A percentile compares a stretch with the other conserved stretches of the same genome.
Evolutionary conservation across 2,113 vertebrate genomes (phyloP).

Genomic region (Struthidea cinerea): DNA sequence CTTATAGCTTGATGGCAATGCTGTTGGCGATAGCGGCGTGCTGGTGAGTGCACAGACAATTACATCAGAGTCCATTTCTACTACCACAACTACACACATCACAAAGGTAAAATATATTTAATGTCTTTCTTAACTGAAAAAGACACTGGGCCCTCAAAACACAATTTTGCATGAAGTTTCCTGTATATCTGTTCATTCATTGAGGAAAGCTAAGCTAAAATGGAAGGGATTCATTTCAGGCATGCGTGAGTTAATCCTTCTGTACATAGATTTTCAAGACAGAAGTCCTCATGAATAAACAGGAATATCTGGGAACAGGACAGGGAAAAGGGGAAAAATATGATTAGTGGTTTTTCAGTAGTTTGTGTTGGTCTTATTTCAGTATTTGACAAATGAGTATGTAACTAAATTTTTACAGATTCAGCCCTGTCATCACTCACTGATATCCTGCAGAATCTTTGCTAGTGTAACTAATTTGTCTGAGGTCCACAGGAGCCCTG

Average conservation of each 20-base stretch:
- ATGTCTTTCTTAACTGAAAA: not conserved
- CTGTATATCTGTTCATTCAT: not conserved
- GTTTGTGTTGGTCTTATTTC: not conserved
- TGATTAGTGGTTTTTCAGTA: not conserved
- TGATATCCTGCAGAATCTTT: not conserved
- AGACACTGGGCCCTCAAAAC: not conserved
- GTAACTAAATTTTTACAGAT: not conserved
- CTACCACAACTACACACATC: slow-evolving; percentile 97
- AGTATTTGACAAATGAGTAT: not conserved
- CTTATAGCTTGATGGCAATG: slow-evolving; percentile 83
- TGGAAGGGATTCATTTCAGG: not conserved
- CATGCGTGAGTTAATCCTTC: not conserved
- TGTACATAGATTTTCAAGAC: not conserved
- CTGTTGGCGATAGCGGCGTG: slow-evolving; percentile 81
- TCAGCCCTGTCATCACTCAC: not conserved
- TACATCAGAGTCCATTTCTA: slow-evolving; percentile 94
- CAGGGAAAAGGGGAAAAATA: not conserved
- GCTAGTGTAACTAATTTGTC: not conserved
- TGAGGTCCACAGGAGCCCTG: not conserved
- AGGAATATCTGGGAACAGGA: not conserved
- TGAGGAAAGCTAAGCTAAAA: not conserved
- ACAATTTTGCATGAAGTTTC: not conserved
- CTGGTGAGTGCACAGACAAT: slow-evolving; percentile 96
- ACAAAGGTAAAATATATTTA: slow-evolving; percentile 84
- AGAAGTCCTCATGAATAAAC: not conserved